phyloP scores from a whole-genome alignment of 1,140 invertebrate genomes.

The Aphelenchoides fujianensis region DNA sequence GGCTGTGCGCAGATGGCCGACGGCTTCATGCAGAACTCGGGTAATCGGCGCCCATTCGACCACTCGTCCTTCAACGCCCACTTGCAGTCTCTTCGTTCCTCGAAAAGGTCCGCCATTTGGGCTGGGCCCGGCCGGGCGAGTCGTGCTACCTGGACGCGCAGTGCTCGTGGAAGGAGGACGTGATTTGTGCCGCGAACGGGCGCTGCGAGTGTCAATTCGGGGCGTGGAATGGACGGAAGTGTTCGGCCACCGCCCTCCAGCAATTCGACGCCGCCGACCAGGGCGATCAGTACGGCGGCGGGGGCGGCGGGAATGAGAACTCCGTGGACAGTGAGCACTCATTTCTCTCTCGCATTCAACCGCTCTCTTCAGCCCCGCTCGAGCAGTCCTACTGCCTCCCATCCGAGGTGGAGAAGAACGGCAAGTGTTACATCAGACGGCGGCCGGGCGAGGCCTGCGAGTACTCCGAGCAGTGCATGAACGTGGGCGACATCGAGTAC shows the following conservation, averaged over 20 bases:
- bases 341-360: too few species aligned
- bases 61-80: neutral
- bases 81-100: conserved; percentile 3
- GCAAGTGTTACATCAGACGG: conserved; percentile 30
- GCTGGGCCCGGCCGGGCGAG: neutral
- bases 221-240: conserved; percentile 9
- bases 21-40: neutral
- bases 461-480: conserved; percentile 39
- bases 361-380: conserved; percentile 19
- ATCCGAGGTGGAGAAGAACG: conserved; percentile 28
- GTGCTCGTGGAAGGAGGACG: conserved; percentile 5
- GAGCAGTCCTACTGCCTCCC: conserved; percentile 15
- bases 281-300: neutral
- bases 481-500: conserved; percentile 37
- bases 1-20: neutral
- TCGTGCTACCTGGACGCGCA: conserved; percentile 10
- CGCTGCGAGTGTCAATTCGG: conserved; percentile 17
- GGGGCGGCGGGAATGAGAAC: conserved; percentile 17
- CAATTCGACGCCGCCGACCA: neutral
- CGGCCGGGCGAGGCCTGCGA: conserved; percentile 39
- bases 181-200: conserved; percentile 19
- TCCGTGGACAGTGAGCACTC: conserved; percentile 9
- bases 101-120: neutral
- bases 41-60: conserved; percentile 1
- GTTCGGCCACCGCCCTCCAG: neutral